Base-by-base conservation (phyloP, 2,797 vertebrate genomes). In the Manis pentadactyla region DNA sequence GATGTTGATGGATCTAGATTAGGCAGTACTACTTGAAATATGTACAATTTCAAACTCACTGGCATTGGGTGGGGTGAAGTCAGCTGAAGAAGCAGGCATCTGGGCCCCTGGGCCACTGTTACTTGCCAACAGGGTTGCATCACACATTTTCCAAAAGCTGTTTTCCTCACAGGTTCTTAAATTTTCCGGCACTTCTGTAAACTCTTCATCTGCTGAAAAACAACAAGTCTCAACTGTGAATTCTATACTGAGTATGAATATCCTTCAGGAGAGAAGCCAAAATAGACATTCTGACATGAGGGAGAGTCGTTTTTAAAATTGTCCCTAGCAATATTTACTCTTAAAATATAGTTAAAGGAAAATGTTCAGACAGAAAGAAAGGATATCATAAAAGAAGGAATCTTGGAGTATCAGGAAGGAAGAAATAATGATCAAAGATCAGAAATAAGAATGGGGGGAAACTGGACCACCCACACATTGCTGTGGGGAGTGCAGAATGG, bases 11-110 rank as follows among this genome's bases (percentile, higher is more conserved):
- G 21, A 46, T 85, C 46, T 63, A 84, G 14, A 31, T 53, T 51
- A 75, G 55, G 49, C 66, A 92, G 59, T 34, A 68, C 46, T 73
- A 42, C 18, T 8, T 61, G 39, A 51, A 49, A 31, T 49, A 55
- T 29, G 25, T 42, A 81, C 74, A 8, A 66, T 69, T 88, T 81
- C 59, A 87, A 81, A 98, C 98, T 98, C 91, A 98, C 98, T 98
- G 71, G 97, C 88, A 78, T 82, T 92, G 21, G 97, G 95, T 96
- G 5, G 97, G 59, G 93, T 95, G n/a, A 93, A 96, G 78, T 94
- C 78, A 51, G 98, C 97, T 63, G 98, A 98, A 12, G 97, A 97
- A 1, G 97, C 96, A 7, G 92, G 74, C 42, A 4, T 98, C 96
- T 61, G 97, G 42, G 42, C 42, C 8, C 42, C 8, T 46, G 42